These are phyloP conservation scores for Vidua chalybeata DNA, from an alignment of 2,113 vertebrate genomes.

Conservation along the genomic window DNA sequence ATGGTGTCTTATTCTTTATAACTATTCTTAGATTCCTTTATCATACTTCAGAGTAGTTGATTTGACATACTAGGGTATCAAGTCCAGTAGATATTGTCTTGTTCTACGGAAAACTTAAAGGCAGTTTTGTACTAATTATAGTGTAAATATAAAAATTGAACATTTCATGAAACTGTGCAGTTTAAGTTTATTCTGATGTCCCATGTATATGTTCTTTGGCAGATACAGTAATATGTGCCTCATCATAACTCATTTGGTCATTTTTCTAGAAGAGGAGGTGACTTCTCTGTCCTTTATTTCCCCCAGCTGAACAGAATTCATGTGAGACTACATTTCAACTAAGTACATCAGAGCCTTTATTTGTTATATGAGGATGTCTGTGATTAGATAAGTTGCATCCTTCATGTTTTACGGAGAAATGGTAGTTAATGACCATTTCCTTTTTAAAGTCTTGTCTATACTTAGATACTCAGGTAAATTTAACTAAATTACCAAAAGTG, in stretches of 20 bases:
- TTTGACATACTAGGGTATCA: conserved; percentile 25
- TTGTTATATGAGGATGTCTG: not conserved
- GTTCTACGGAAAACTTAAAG: conserved; percentile 51
- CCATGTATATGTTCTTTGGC: not conserved
- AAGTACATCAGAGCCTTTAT: conserved; percentile 9
- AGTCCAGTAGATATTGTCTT: conserved; percentile 53
- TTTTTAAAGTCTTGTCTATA: conserved; percentile 25
- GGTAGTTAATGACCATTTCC: not conserved
- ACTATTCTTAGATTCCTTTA: conserved; percentile 44
- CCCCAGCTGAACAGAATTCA: not conserved
- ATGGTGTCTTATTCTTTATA: conserved; percentile 58
- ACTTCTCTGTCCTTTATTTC: not conserved
- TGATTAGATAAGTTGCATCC: not conserved
- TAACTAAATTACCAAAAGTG: conserved; percentile 43
- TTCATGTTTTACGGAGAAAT: not conserved
- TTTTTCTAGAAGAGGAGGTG: not conserved
- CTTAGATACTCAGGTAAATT: conserved; percentile 57
- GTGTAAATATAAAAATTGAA: conserved; percentile 63
- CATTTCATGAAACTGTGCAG: conserved; percentile 42
- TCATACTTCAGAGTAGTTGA: conserved; percentile 30
- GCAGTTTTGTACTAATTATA: conserved; percentile 61
- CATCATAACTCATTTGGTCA: not conserved
- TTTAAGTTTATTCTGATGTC: conserved; percentile 42
- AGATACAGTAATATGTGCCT: conserved; percentile 27
- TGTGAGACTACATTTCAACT: not conserved